These are phyloP conservation scores for Trigoniulus corallinus DNA, from an alignment of 1,140 invertebrate genomes.

Conservation along the genomic window DNA sequence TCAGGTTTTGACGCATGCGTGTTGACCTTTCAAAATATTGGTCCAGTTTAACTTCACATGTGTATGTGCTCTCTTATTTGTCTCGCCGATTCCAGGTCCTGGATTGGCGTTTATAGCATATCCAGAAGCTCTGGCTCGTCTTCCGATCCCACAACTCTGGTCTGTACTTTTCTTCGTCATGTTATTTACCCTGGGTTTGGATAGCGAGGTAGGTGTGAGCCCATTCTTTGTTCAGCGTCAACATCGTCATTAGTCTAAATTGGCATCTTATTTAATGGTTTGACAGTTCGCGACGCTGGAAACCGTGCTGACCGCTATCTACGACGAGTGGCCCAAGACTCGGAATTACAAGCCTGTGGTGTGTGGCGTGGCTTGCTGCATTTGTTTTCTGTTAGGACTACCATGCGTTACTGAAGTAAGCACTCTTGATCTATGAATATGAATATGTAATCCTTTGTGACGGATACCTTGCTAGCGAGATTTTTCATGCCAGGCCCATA, in stretches of 20 bases:
- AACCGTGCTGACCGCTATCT: slow-evolving; percentile 19
- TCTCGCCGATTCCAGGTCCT: slow-evolving; percentile 18
- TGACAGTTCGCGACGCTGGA: slow-evolving; percentile 17
- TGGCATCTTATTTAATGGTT: neutral
- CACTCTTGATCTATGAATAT: slow-evolving; percentile 2
- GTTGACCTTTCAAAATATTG: too few relatives aligned
- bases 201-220: slow-evolving; percentile 16
- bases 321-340: slow-evolving; percentile 16
- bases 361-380: slow-evolving; percentile 9
- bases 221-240: neutral
- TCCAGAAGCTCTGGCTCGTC: slow-evolving; percentile 26
- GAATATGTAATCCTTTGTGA: too few relatives aligned
- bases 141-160: slow-evolving; percentile 23
- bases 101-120: slow-evolving; percentile 28
- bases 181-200: slow-evolving; percentile 21
- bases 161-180: slow-evolving; percentile 22
- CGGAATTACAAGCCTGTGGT: slow-evolving; percentile 16
- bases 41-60: too few relatives aligned
- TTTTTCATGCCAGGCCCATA: too few relatives aligned
- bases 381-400: slow-evolving; percentile 17
- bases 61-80: too few relatives aligned
- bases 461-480: too few relatives aligned
- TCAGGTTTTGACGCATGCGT: too few relatives aligned
- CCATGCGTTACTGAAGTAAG: slow-evolving; percentile 18
- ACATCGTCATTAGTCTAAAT: neutral